A percentile compares a stretch with the other conserved stretches of the same genome.
These are phyloP conservation scores for Sturmia bella DNA, from an alignment of 2,888 invertebrate genomes.

Conservation along the genomic window DNA sequence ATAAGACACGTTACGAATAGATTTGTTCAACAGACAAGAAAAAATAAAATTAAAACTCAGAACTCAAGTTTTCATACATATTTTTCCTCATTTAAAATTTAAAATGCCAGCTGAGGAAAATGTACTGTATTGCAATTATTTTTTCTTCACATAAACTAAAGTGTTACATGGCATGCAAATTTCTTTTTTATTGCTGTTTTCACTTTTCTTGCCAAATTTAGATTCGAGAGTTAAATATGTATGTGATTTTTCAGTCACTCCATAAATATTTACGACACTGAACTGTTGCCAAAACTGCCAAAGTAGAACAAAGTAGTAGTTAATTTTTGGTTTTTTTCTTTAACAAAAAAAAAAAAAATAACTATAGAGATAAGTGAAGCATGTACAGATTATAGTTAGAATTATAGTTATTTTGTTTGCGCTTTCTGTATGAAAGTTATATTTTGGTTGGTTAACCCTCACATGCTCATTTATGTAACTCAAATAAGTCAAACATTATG, in stretches of 20 bases:
- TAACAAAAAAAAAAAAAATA: background rate
- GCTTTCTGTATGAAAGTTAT: too few species aligned
- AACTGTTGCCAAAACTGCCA: constrained; percentile 55
- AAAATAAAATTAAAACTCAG: too few species aligned
- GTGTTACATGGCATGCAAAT: constrained; percentile 30
- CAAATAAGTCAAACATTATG: too few species aligned
- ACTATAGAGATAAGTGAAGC: background rate
- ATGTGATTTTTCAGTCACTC: constrained; percentile 29
- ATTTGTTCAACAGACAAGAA: too few species aligned
- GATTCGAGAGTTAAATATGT: constrained; percentile 18
- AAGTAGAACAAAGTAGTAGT: constrained; percentile 54
- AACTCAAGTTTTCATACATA: too few species aligned
- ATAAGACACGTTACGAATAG: too few species aligned
- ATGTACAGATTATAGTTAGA: background rate
- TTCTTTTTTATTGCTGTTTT: constrained; percentile 23
- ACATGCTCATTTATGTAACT: too few species aligned
- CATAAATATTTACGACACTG: constrained; percentile 65
- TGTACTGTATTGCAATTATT: too few species aligned
- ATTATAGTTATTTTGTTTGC: too few species aligned
- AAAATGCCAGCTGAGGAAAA: too few species aligned
- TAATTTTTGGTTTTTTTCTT: constrained; percentile 11
- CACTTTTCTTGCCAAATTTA: constrained; percentile 51
- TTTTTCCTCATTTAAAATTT: too few species aligned
- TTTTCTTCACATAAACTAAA: background rate
- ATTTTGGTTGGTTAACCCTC: too few species aligned